Conservation (phyloP, 1,140 invertebrate genomes). For the Papilio glaucus region DNA sequence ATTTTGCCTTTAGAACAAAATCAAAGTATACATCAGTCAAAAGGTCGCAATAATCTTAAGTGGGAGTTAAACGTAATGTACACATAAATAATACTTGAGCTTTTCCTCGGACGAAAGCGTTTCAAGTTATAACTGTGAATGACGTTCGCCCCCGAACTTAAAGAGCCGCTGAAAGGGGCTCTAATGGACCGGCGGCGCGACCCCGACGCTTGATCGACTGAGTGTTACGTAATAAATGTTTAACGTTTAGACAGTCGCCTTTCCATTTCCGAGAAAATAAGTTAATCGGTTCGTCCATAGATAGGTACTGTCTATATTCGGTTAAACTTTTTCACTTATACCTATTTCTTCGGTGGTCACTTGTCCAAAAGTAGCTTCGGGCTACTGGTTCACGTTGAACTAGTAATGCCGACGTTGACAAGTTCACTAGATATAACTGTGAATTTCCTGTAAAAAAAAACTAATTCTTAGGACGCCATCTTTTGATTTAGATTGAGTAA, state of each 20-base stretch:
- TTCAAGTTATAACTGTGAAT: slow-evolving; percentile 37
- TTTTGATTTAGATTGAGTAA: too few species aligned
- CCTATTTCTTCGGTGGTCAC: background rate
- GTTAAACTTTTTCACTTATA: background rate
- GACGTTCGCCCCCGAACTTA: slow-evolving; percentile 28
- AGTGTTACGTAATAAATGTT: slow-evolving; percentile 23
- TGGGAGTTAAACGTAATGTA: slow-evolving; percentile 9
- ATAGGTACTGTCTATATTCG: background rate
- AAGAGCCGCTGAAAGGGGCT: slow-evolving; percentile 29
- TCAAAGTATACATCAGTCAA: background rate
- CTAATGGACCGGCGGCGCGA: slow-evolving; percentile 32
- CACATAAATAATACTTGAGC: slow-evolving; percentile 33
- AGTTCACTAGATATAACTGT: too few species aligned
- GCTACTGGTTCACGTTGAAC: too few species aligned
- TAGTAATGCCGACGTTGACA: too few species aligned
- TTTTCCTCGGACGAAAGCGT: slow-evolving; percentile 32
- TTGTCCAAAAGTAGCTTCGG: too few species aligned
- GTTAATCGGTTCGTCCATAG: background rate
- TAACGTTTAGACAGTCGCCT: slow-evolving; percentile 12
- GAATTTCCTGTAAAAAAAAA: too few species aligned
- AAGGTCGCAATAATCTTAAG: slow-evolving; percentile 28
- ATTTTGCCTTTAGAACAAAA: background rate
- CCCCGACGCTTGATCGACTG: slow-evolving; percentile 19
- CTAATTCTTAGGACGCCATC: too few species aligned
- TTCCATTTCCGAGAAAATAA: slow-evolving; percentile 16